Percentiles rank a stretch among this genome's conserved stretches.
These are phyloP conservation scores for Apomyelois bistriatella DNA, from an alignment of 2,888 invertebrate species.

Conservation along the genomic window DNA sequence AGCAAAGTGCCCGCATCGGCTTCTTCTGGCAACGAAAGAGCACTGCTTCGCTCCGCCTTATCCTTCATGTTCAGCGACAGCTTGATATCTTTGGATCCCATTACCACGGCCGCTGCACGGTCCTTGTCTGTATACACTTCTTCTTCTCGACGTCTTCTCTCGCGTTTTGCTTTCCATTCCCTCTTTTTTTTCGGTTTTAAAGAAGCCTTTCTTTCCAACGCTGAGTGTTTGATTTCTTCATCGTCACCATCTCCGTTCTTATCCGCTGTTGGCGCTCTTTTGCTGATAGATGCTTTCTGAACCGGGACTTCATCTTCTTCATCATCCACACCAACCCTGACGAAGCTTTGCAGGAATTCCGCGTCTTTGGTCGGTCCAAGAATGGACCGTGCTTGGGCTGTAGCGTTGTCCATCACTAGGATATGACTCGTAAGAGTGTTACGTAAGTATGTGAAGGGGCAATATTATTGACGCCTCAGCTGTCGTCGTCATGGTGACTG, in stretches of 20 bases:
- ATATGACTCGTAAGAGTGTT: conserved; percentile 28
- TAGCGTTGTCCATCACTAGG: conserved; percentile 51
- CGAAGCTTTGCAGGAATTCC: conserved; percentile 89
- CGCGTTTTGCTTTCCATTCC: conserved; percentile 59
- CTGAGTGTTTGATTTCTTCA: conserved; percentile 51
- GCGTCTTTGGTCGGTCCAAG: conserved; percentile 85
- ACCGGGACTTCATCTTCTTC: conserved; percentile 73
- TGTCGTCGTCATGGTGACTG: conserved; percentile 66
- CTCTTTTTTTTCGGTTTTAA: conserved; percentile 56
- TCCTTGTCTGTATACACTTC: conserved; percentile 95
- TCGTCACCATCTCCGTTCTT: conserved; percentile 41
- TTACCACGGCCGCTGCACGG: conserved; percentile 92
- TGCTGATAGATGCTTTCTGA: conserved; percentile 66
- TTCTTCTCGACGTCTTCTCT: conserved; percentile 74
- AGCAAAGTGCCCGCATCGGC: conserved; percentile 88
- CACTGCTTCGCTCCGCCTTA: conserved; percentile 86
- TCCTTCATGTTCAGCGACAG: conserved; percentile 89
- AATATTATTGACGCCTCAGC: conserved; percentile 68
- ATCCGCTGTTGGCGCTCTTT: conserved; percentile 55
- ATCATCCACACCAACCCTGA: conserved; percentile 83
- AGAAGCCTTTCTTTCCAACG: conserved; percentile 56
- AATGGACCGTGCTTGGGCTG: conserved; percentile 78
- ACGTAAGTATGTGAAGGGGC: conserved; percentile 63
- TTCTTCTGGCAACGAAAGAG: conserved; percentile 87
- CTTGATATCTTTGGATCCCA: conserved; percentile 93